Evolutionary conservation across 2,888 invertebrate genomes (phyloP).

Genomic region (Fragum fragum): DNA sequence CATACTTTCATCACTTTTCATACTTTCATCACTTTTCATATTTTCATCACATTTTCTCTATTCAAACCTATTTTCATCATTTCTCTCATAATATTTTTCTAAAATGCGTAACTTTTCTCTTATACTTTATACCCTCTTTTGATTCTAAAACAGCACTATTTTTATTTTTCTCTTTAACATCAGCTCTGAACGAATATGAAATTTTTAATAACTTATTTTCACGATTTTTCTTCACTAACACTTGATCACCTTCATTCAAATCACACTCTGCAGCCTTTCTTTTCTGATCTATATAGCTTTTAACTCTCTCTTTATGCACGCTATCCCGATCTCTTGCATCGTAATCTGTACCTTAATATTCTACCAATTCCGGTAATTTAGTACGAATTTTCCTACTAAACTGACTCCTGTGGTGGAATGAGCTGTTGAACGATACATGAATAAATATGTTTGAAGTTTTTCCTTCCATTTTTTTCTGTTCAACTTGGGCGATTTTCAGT

Average conservation of each 20-base stretch:
- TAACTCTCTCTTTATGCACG: constrained; percentile 28
- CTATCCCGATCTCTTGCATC: constrained; percentile 42
- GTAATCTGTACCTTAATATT: neutral
- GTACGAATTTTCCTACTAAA: constrained; percentile 51
- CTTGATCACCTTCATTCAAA: constrained; percentile 41
- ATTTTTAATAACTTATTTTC: too few relatives aligned
- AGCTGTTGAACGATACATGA: constrained; percentile 61
- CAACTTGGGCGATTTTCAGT: constrained; percentile 48
- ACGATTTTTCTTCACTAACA: constrained; percentile 33
- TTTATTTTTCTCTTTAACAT: too few relatives aligned
- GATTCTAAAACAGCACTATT: too few relatives aligned
- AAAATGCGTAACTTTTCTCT: too few relatives aligned
- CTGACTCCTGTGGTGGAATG: constrained; percentile 57
- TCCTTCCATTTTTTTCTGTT: constrained; percentile 39
- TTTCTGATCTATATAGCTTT: constrained; percentile 36
- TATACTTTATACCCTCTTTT: too few relatives aligned
- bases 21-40: too few relatives aligned
- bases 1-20: too few relatives aligned
- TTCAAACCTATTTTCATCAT: too few relatives aligned
- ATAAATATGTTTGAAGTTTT: constrained; percentile 53
- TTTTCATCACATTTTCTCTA: too few relatives aligned
- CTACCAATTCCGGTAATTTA: constrained; percentile 52
- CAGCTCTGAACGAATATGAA: too few relatives aligned
- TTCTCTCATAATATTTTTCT: too few relatives aligned
- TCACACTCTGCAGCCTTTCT: constrained; percentile 26